Conservation (phyloP, 2,888 invertebrate species). For the Rhamphomyia laevipes region DNA sequence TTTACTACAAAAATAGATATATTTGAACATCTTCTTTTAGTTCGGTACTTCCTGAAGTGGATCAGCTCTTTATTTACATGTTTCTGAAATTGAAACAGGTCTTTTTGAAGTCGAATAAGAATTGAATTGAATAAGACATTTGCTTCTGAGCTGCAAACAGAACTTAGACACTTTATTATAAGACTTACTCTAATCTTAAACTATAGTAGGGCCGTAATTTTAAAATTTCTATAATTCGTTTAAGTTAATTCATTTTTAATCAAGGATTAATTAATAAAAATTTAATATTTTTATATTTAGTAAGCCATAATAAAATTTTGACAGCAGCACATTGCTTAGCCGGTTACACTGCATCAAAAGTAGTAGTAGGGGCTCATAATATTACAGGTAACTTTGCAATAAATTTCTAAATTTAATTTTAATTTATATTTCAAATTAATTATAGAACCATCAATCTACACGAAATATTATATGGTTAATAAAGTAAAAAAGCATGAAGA, state of each 20-base stretch:
- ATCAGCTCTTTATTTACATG: too few species aligned
- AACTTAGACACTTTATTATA: too few species aligned
- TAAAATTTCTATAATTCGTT: too few species aligned
- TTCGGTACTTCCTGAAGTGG: too few species aligned
- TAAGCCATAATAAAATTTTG: slow-evolving; percentile 36
- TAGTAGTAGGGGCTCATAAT: slow-evolving; percentile 44
- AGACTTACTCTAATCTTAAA: too few species aligned
- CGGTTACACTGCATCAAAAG: slow-evolving; percentile 19
- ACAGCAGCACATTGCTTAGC: slow-evolving; percentile 44
- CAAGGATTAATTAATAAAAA: background rate
- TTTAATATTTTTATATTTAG: slow-evolving; percentile 16
- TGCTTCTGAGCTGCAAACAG: background rate
- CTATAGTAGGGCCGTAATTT: slow-evolving; percentile 9
- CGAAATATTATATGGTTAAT: background rate
- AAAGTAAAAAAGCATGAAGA: slow-evolving; percentile 32
- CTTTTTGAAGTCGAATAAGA: too few species aligned
- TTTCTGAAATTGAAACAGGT: too few species aligned
- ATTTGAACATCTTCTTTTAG: too few species aligned
- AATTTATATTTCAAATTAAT: background rate
- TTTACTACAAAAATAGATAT: too few species aligned
- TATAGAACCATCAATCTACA: background rate
- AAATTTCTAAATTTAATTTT: background rate
- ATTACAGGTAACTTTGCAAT: slow-evolving; percentile 32
- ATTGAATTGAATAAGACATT: background rate
- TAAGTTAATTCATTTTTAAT: too few species aligned